phyloP scores from a whole-genome alignment of 2,888 invertebrate genomes.

The Dicyrtomina minuta region DNA sequence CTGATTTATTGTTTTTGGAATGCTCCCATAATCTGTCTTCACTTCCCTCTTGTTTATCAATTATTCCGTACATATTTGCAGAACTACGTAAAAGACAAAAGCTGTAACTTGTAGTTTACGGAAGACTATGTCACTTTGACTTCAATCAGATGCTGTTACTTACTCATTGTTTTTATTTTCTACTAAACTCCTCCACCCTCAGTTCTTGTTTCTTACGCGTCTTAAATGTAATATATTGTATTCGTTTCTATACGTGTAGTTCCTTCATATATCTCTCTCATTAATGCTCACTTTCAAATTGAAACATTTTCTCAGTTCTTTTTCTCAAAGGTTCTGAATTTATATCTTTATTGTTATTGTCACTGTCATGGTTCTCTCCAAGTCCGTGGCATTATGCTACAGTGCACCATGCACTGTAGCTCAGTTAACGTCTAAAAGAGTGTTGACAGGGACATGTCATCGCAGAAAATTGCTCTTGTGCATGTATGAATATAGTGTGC shows the following conservation, averaged over 20 bases:
- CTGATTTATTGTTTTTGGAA: no score
- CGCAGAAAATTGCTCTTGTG: neutral
- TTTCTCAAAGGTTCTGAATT: neutral
- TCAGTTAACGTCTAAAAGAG: no score
- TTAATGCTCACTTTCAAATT: slow-evolving; percentile 1
- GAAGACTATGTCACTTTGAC: no score
- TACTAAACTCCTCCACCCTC: neutral
- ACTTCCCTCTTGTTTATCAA: no score
- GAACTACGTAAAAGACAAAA: no score
- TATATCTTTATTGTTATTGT: slow-evolving; percentile 7
- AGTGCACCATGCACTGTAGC: neutral
- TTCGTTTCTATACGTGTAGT: no score
- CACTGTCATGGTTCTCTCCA: neutral
- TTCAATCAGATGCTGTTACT: neutral
- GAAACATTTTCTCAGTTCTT: neutral
- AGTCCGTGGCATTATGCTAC: no score
- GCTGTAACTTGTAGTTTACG: no score
- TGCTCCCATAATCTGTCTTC: no score
- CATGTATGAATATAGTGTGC: no score
- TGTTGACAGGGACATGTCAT: neutral
- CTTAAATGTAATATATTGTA: no score
- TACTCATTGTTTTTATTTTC: neutral
- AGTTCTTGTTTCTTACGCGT: neutral
- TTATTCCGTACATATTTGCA: no score
- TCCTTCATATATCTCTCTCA: neutral